Evolutionary conservation across 2,888 invertebrate genomes (phyloP).

Genomic region (Drosophila tanythrix): DNA sequence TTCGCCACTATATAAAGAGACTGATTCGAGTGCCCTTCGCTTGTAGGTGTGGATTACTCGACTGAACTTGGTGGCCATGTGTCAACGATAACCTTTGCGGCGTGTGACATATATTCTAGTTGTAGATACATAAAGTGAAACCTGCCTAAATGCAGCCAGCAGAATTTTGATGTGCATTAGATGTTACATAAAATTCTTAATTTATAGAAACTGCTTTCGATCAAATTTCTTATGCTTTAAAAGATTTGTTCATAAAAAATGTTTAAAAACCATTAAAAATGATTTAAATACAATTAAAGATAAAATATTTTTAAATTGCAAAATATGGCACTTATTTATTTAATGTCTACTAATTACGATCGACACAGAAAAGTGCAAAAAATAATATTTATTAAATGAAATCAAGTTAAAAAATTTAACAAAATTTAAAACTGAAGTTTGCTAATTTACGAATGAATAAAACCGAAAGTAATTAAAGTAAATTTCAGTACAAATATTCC

Average conservation of each 20-base stretch:
- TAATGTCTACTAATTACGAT: not conserved
- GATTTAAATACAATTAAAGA: too few species aligned
- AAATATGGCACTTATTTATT: not conserved
- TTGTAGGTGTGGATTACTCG: slow-evolving; percentile 39
- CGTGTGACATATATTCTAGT: slow-evolving; percentile 11
- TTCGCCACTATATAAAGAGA: slow-evolving; percentile 36
- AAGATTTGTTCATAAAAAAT: not conserved
- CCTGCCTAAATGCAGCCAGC: not conserved
- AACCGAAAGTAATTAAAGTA: not conserved
- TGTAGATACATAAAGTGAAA: slow-evolving; percentile 14
- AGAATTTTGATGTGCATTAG: not conserved
- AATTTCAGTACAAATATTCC: not conserved
- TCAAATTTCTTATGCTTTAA: not conserved
- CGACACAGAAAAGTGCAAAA: not conserved
- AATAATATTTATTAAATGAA: not conserved
- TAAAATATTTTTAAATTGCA: too few species aligned
- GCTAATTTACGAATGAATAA: not conserved
- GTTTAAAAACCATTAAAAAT: too few species aligned
- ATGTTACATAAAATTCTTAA: not conserved
- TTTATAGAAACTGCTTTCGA: not conserved
- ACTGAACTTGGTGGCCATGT: slow-evolving; percentile 56
- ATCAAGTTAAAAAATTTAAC: not conserved
- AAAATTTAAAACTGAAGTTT: not conserved
- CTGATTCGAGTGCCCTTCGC: slow-evolving; percentile 46
- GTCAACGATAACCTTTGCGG: slow-evolving; percentile 46